These are phyloP conservation scores for Papilio polyxenes DNA, from an alignment of 1,140 invertebrate species.

Conservation along the genomic window DNA sequence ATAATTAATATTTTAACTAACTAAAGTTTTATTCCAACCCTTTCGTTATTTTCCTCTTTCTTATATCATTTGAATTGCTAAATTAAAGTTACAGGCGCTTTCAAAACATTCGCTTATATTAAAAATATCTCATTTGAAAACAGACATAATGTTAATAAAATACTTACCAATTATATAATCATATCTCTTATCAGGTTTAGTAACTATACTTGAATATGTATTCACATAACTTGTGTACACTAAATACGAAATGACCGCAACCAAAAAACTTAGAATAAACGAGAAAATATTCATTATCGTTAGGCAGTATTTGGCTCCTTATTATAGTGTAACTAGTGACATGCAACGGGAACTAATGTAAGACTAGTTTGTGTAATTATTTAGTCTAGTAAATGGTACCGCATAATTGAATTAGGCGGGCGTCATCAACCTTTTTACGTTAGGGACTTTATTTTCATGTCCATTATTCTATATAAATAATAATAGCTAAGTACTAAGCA, in stretches of 20 bases:
- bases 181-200: slow-evolving; percentile 66
- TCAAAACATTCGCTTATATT: not conserved
- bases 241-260: slow-evolving; percentile 61
- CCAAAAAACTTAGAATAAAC: slow-evolving; percentile 57
- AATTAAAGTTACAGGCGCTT: not conserved
- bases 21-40: not conserved
- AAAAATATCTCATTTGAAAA: not conserved
- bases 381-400: slow-evolving; percentile 51
- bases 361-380: slow-evolving; percentile 41
- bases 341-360: slow-evolving; percentile 24
- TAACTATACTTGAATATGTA: slow-evolving; percentile 62
- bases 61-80: slow-evolving; percentile 11
- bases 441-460: not conserved
- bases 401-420: slow-evolving; percentile 72
- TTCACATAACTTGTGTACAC: slow-evolving; percentile 66
- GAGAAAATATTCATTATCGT: slow-evolving; percentile 57
- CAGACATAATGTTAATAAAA: slow-evolving; percentile 7
- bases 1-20: not conserved
- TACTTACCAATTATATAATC: slow-evolving; percentile 77
- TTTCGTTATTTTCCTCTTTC: not conserved
- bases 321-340: not conserved
- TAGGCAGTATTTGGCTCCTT: slow-evolving; percentile 18
- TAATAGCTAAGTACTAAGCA: not conserved
- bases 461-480: slow-evolving; percentile 29
- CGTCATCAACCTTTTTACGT: slow-evolving; percentile 52